These are phyloP conservation scores for Hyppa rectilinea DNA, from an alignment of 2,888 invertebrate species.

Conservation along the genomic window DNA sequence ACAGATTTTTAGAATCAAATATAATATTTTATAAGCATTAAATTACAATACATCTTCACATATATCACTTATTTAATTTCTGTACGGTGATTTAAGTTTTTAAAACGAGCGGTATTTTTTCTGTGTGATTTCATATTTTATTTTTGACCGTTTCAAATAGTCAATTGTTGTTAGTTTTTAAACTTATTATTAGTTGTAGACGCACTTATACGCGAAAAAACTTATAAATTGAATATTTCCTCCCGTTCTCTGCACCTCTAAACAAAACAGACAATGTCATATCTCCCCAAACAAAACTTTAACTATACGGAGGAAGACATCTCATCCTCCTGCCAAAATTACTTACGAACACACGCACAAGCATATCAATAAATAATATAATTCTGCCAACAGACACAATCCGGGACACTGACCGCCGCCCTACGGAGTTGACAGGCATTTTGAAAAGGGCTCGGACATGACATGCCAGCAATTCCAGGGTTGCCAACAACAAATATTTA, in stretches of 20 bases:
- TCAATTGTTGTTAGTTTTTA: not conserved
- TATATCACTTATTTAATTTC: too few species aligned
- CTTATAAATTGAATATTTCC: not conserved
- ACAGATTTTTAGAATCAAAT: too few species aligned
- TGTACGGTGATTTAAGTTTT: too few species aligned
- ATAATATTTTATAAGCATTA: too few species aligned
- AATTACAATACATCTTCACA: too few species aligned
- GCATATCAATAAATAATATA: slow-evolving; percentile 84
- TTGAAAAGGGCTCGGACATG: slow-evolving; percentile 89
- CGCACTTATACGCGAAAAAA: not conserved
- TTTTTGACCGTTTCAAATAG: too few species aligned
- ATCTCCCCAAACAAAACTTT: slow-evolving; percentile 8
- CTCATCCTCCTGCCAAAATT: slow-evolving; percentile 47
- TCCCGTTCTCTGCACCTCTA: not conserved
- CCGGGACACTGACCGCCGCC: slow-evolving; percentile 82
- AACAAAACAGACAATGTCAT: not conserved
- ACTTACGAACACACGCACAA: slow-evolving; percentile 73
- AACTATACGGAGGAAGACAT: slow-evolving; percentile 25
- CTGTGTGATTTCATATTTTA: too few species aligned
- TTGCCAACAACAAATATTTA: slow-evolving; percentile 81
- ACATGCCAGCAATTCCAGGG: slow-evolving; percentile 81
- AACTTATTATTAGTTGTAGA: not conserved
- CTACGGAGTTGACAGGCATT: slow-evolving; percentile 80
- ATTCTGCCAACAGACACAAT: slow-evolving; percentile 76
- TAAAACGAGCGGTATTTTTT: too few species aligned